Percentiles rank a stretch among this genome's conserved stretches.
These are phyloP conservation scores for Charina bottae DNA, from an alignment of 2,113 vertebrate genomes.

Conservation along the genomic window DNA sequence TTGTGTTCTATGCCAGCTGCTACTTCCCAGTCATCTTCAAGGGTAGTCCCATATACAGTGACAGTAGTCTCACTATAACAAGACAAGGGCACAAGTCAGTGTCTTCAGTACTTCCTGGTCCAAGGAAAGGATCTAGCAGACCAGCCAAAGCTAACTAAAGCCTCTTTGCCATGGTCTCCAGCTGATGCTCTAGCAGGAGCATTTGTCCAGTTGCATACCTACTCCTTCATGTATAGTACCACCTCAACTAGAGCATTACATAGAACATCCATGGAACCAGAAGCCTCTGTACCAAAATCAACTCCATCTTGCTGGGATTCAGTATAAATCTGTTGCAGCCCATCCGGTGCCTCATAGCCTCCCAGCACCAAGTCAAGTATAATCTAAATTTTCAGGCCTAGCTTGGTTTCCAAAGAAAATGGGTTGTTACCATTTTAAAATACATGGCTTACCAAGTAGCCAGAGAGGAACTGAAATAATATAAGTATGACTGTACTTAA, in stretches of 20 bases:
- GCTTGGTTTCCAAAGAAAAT: conserved; percentile 45
- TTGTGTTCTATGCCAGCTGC: background rate
- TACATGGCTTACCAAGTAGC: conserved; percentile 51
- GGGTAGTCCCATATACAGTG: background rate
- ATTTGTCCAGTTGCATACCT: background rate
- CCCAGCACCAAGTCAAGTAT: background rate
- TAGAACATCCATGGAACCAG: background rate
- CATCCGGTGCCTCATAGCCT: background rate
- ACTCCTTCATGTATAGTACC: background rate
- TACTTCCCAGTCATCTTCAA: background rate
- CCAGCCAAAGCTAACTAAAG: background rate
- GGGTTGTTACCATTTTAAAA: conserved; percentile 37
- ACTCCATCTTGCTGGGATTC: background rate
- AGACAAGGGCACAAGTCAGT: background rate
- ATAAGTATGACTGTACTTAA: background rate
- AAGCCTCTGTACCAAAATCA: background rate
- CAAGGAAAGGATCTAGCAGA: background rate
- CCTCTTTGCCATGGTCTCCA: background rate
- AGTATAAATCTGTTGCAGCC: background rate
- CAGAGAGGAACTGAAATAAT: background rate
- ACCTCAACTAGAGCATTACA: background rate
- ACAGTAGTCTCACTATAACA: background rate
- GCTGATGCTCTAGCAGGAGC: background rate
- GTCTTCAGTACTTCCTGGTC: background rate
- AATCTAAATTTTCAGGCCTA: conserved; percentile 39